phyloP scores from a whole-genome alignment of 2,888 invertebrate genomes.

The Furcula furcula region DNA sequence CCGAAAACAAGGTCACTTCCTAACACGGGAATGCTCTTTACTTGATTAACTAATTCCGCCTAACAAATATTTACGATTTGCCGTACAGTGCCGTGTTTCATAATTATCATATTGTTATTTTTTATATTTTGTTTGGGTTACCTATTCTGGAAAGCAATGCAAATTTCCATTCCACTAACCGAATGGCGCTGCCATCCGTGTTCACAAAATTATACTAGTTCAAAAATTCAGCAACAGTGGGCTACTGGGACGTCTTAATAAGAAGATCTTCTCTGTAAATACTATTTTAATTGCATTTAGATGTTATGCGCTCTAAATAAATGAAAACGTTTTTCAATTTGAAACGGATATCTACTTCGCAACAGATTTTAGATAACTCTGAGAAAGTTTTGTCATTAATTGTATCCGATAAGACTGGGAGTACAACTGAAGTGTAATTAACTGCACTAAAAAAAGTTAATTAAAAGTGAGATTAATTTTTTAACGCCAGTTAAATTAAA shows the following conservation, averaged over 20 bases:
- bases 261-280: too few species aligned
- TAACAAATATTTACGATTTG: slow-evolving; percentile 18
- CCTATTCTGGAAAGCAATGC: too few species aligned
- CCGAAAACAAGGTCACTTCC: slow-evolving; percentile 22
- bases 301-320: too few species aligned
- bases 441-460: slow-evolving; percentile 25
- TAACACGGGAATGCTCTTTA: slow-evolving; percentile 44
- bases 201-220: too few species aligned
- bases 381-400: slow-evolving; percentile 24
- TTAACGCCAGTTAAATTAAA: slow-evolving; percentile 11
- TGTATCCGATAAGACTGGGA: slow-evolving; percentile 20
- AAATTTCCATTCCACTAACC: too few species aligned
- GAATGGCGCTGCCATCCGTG: too few species aligned
- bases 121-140: too few species aligned
- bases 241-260: too few species aligned
- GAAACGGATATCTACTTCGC: slow-evolving; percentile 2
- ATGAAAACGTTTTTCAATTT: too few species aligned
- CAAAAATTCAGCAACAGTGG: too few species aligned
- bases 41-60: slow-evolving; percentile 38
- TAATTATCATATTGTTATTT: slow-evolving; percentile 18
- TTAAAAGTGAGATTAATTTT: slow-evolving; percentile 23
- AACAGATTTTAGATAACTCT: slow-evolving; percentile 17
- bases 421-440: slow-evolving; percentile 28
- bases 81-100: slow-evolving; percentile 16
- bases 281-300: too few species aligned